phyloP scores from a whole-genome alignment of 2,797 vertebrate species.

The Coccyzus lansbergi region DNA sequence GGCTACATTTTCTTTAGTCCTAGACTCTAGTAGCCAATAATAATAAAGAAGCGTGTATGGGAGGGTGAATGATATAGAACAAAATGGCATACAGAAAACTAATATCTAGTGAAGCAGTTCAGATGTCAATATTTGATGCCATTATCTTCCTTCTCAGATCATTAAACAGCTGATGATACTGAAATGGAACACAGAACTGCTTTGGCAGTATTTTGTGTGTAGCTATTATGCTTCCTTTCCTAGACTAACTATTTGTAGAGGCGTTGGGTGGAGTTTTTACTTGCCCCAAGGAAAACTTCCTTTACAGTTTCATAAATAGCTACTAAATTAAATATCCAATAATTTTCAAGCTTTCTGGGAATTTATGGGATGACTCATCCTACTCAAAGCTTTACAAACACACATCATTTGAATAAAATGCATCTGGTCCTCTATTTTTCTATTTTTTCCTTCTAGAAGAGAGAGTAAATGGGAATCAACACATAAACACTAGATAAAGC shows the following conservation, averaged over 20 bases:
- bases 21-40: neutral
- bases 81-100: slow-evolving; percentile 51
- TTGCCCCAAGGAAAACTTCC: slow-evolving; percentile 7
- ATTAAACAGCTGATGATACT: slow-evolving; percentile 63
- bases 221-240: slow-evolving; percentile 29
- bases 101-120: slow-evolving; percentile 50
- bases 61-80: slow-evolving; percentile 1
- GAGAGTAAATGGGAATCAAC: neutral
- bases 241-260: slow-evolving; percentile 28
- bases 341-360: slow-evolving; percentile 1
- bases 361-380: neutral
- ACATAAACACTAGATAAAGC: neutral
- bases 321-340: neutral
- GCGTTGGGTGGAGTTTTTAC: neutral
- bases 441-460: neutral
- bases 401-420: neutral
- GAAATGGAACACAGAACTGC: slow-evolving; percentile 40
- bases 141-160: slow-evolving; percentile 57
- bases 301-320: slow-evolving; percentile 9
- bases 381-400: neutral
- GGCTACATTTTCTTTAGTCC: slow-evolving; percentile 3
- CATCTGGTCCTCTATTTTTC: neutral
- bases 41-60: slow-evolving; percentile 6
- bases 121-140: slow-evolving; percentile 60
- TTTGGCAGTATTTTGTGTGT: slow-evolving; percentile 41